phyloP scores from a whole-genome alignment of 2,113 vertebrate species.

The Chloropsis hardwickii region DNA sequence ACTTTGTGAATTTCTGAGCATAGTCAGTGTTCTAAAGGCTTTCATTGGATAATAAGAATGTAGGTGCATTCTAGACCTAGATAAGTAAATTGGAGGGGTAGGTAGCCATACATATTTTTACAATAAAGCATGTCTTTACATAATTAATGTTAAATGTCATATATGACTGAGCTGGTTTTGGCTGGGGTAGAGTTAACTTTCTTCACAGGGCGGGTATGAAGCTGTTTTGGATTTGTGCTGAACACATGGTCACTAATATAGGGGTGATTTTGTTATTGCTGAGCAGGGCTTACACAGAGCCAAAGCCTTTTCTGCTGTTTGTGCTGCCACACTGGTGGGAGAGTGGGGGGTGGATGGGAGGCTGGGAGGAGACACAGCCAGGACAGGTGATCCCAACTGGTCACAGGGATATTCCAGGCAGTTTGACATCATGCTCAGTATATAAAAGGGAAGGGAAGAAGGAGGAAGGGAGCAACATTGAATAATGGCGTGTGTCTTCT shows the following conservation, averaged over 20 bases:
- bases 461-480: neutral
- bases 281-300: neutral
- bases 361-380: neutral
- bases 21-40: neutral
- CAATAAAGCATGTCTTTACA: neutral
- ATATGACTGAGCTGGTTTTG: neutral
- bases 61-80: neutral
- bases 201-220: neutral
- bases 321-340: neutral
- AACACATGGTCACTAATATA: accelerated
- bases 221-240: neutral
- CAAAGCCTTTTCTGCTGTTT: neutral
- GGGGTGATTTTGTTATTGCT: neutral
- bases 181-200: neutral
- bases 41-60: neutral
- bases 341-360: accelerated
- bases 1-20: neutral
- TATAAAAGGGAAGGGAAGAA: too few relatives aligned
- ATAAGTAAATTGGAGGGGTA: neutral
- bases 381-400: neutral
- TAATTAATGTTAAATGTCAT: neutral
- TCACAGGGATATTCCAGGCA: neutral
- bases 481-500: neutral
- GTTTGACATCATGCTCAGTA: neutral
- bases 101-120: neutral